A percentile compares a stretch with the other conserved stretches of the same genome.
Evolutionary conservation across 2,113 vertebrate genomes (phyloP).

Genomic region (Hoplias malabaricus): DNA sequence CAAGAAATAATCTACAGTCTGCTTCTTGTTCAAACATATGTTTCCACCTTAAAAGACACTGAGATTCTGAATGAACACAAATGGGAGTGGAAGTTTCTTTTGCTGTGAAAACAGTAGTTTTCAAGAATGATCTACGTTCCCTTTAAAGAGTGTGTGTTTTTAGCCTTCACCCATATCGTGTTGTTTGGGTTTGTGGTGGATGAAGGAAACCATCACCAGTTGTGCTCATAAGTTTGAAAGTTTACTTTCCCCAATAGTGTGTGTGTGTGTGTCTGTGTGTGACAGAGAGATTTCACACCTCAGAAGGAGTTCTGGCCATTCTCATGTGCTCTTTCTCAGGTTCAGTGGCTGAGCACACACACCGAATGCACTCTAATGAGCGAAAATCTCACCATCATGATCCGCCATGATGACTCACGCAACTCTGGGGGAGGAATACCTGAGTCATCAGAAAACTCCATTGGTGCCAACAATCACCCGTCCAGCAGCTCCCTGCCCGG

Average conservation of each 20-base stretch:
- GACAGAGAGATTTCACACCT: constrained; percentile 39
- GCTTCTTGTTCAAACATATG: too few relatives aligned
- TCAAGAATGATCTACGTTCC: too few relatives aligned
- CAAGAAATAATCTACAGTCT: too few relatives aligned
- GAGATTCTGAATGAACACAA: too few relatives aligned
- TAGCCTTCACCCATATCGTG: neutral
- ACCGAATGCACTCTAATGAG: constrained; percentile 44
- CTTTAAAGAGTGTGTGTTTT: neutral
- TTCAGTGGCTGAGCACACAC: constrained; percentile 40
- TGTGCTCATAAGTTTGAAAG: constrained; percentile 35
- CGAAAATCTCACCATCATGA: constrained; percentile 49
- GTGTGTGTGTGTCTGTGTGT: constrained; percentile 19
- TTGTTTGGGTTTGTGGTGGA: neutral
- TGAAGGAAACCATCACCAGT: neutral
- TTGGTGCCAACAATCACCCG: constrained; percentile 40
- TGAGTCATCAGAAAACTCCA: constrained; percentile 46
- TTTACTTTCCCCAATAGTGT: constrained; percentile 8
- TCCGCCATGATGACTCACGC: constrained; percentile 38
- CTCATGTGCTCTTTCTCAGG: constrained; percentile 49
- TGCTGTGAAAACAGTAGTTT: too few relatives aligned
- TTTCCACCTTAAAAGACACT: too few relatives aligned
- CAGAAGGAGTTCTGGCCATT: constrained; percentile 42
- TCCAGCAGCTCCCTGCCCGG: constrained; percentile 24
- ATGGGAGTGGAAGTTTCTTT: too few relatives aligned
- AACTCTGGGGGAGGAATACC: constrained; percentile 56